phyloP scores from a whole-genome alignment of 2,797 vertebrate species.

The Myotis pilosus region DNA sequence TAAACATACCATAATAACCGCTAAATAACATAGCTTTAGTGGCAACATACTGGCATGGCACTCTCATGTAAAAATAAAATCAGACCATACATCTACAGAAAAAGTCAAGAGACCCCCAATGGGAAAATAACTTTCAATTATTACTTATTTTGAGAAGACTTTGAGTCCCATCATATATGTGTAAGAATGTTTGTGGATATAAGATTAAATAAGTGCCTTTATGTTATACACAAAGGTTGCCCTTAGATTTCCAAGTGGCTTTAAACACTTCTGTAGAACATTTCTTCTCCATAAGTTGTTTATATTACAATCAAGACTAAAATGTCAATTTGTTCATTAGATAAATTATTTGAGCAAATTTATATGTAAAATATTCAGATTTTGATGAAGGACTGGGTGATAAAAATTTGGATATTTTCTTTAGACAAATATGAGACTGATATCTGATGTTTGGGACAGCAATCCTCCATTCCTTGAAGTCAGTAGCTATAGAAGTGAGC shows the following conservation, averaged over 20 bases:
- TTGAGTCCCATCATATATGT: neutral
- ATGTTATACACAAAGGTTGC: neutral
- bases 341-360: neutral
- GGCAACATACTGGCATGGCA: neutral
- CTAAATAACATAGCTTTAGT: neutral
- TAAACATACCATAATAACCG: neutral
- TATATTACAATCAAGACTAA: neutral
- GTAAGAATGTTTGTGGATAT: neutral
- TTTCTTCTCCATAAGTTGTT: neutral
- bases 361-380: neutral
- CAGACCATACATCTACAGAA: neutral
- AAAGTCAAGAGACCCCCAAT: neutral
- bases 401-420: neutral
- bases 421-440: neutral
- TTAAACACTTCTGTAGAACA: neutral
- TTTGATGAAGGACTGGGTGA: neutral
- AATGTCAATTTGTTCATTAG: neutral
- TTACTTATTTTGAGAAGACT: neutral
- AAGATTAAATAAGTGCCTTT: neutral
- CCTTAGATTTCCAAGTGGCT: neutral
- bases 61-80: neutral
- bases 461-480: neutral
- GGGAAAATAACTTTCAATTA: neutral
- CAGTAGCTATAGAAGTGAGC: neutral
- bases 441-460: neutral